phyloP scores from a whole-genome alignment of 2,888 invertebrate genomes.

The Helicoverpa assulta region DNA sequence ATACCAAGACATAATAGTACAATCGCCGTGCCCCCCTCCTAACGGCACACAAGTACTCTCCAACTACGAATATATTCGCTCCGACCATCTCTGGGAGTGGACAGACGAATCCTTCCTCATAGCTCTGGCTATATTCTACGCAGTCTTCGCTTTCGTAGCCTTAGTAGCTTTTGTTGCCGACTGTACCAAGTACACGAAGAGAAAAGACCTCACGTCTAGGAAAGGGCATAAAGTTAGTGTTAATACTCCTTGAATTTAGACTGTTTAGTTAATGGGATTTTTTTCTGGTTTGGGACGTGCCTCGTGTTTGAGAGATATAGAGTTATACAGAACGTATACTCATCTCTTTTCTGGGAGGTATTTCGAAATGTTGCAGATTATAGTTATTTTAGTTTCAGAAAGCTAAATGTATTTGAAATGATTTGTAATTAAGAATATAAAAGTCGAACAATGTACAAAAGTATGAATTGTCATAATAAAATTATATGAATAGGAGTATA shows the following conservation, averaged over 20 bases:
- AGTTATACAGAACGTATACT: background rate
- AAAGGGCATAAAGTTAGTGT: constrained; percentile 90
- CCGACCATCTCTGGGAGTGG: constrained; percentile 86
- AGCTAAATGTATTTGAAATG: constrained; percentile 36
- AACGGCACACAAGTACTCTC: constrained; percentile 93
- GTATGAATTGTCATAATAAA: constrained; percentile 67
- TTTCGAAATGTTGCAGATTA: background rate
- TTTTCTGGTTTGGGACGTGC: background rate
- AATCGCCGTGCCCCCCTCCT: constrained; percentile 94
- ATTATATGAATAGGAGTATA: constrained; percentile 46
- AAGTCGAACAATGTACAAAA: constrained; percentile 69
- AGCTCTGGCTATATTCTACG: constrained; percentile 91
- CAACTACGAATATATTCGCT: constrained; percentile 81
- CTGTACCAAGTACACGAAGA: constrained; percentile 88
- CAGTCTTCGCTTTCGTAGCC: constrained; percentile 91
- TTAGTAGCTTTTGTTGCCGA: constrained; percentile 91
- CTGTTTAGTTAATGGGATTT: constrained; percentile 17
- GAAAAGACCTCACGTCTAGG: constrained; percentile 85
- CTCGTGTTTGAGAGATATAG: background rate
- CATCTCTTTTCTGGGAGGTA: background rate
- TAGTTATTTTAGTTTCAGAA: background rate
- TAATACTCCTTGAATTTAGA: constrained; percentile 89
- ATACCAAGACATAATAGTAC: constrained; percentile 96
- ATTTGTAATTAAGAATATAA: constrained; percentile 32
- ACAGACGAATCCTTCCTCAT: constrained; percentile 90